Evolutionary conservation across 2,888 invertebrate genomes (phyloP).

Genomic region (Luperina testacea): DNA sequence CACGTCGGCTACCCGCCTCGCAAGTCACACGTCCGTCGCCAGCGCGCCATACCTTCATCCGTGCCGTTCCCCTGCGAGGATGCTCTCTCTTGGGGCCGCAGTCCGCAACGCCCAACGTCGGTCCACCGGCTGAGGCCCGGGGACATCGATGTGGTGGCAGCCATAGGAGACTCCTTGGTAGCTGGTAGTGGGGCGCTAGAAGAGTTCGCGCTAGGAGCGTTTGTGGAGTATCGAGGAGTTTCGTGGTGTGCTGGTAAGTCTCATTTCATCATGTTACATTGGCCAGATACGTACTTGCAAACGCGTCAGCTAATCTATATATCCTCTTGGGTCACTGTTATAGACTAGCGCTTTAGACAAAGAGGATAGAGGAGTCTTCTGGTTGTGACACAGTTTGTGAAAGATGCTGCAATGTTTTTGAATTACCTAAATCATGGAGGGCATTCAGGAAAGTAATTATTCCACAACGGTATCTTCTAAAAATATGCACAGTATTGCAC

Average conservation of each 20-base stretch:
- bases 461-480: neutral
- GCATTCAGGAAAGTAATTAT: neutral
- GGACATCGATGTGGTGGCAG: conserved; percentile 92
- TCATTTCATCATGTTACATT: neutral
- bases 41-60: conserved; percentile 85
- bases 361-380: too few relatives aligned
- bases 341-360: neutral
- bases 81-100: conserved; percentile 80
- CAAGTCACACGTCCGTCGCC: conserved; percentile 86
- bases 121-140: conserved; percentile 93
- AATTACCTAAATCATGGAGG: neutral
- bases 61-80: conserved; percentile 91
- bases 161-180: conserved; percentile 93
- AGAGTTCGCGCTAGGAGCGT: conserved; percentile 93
- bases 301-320: too few relatives aligned
- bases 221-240: conserved; percentile 93
- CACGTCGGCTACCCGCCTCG: conserved; percentile 86
- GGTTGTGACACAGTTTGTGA: too few relatives aligned
- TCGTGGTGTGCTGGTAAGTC: conserved; percentile 92
- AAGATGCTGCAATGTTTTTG: neutral
- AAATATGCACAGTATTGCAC: too few relatives aligned
- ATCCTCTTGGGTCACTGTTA: neutral
- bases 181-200: conserved; percentile 94
- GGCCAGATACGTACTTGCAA: neutral
- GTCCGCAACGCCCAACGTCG: conserved; percentile 89